Evolutionary conservation across 2,888 invertebrate genomes (phyloP).

Genomic region (Neoitamus cyanurus): DNA sequence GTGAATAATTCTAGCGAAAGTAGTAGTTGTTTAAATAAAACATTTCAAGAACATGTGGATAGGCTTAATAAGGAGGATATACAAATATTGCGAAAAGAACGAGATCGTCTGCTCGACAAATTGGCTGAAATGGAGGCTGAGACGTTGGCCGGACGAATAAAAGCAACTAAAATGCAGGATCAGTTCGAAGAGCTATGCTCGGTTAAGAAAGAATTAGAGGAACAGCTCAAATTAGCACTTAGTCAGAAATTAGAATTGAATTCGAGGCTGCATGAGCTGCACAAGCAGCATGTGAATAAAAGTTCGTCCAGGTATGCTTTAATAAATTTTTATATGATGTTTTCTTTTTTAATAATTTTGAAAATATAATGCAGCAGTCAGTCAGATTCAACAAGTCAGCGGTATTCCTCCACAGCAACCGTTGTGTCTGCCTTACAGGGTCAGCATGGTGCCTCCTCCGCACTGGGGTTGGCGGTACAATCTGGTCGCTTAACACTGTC

Average conservation of each 20-base stretch:
- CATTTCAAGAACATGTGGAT: slow-evolving; percentile 62
- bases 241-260: slow-evolving; percentile 71
- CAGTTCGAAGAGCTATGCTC: slow-evolving; percentile 72
- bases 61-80: slow-evolving; percentile 69
- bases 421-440: slow-evolving; percentile 58
- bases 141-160: slow-evolving; percentile 74
- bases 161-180: slow-evolving; percentile 74
- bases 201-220: slow-evolving; percentile 72
- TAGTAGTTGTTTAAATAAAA: slow-evolving; percentile 60
- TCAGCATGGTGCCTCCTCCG: slow-evolving; percentile 3
- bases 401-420: slow-evolving; percentile 61
- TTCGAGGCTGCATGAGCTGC: slow-evolving; percentile 70
- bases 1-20: slow-evolving; percentile 52
- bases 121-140: slow-evolving; percentile 83
- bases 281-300: slow-evolving; percentile 58
- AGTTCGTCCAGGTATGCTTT: slow-evolving; percentile 63
- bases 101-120: slow-evolving; percentile 79
- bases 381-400: slow-evolving; percentile 63
- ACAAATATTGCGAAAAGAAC: slow-evolving; percentile 75
- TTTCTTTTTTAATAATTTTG: not conserved
- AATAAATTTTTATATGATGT: not conserved
- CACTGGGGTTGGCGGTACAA: not conserved
- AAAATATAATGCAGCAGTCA: slow-evolving; percentile 56
- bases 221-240: slow-evolving; percentile 70
- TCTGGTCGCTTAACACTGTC: not conserved